Conservation (phyloP, 2,797 vertebrate genomes). For the Xerus rutilus region DNA sequence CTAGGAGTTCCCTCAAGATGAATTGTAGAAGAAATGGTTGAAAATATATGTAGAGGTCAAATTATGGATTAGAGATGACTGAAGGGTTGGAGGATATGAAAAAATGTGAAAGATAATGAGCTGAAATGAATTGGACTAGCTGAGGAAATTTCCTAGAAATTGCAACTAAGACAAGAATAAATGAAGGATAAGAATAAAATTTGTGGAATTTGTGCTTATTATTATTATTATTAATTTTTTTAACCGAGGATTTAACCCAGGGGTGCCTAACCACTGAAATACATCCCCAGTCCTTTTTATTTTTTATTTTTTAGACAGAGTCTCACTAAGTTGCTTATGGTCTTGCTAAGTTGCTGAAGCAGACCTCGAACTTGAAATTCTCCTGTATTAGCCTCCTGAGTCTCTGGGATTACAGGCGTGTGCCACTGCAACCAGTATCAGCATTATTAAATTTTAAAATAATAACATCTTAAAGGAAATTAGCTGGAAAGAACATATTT, state of each 20-base stretch:
- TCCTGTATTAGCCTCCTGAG: not conserved
- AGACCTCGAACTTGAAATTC: not conserved
- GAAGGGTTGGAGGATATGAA: not conserved
- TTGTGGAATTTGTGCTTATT: not conserved
- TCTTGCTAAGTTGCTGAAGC: not conserved
- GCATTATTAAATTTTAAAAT: not conserved
- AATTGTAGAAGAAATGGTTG: not conserved
- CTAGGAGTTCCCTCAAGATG: not conserved
- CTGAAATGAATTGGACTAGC: not conserved
- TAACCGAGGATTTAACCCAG: not conserved
- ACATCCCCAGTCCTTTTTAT: not conserved
- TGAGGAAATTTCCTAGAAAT: constrained; percentile 12
- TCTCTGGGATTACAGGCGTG: not conserved
- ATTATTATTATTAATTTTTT: not conserved
- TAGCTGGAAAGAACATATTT: not conserved
- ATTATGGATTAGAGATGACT: not conserved
- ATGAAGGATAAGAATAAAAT: not conserved
- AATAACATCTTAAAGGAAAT: not conserved
- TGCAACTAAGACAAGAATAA: not conserved
- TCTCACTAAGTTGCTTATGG: not conserved
- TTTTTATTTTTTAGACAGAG: not conserved
- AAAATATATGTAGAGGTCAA: constrained; percentile 7
- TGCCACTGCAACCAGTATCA: too few relatives aligned
- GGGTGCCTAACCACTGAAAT: not conserved
- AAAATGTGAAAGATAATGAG: not conserved